These are phyloP conservation scores for Anthrax anthrax DNA, from an alignment of 2,888 invertebrate species.

Conservation along the genomic window DNA sequence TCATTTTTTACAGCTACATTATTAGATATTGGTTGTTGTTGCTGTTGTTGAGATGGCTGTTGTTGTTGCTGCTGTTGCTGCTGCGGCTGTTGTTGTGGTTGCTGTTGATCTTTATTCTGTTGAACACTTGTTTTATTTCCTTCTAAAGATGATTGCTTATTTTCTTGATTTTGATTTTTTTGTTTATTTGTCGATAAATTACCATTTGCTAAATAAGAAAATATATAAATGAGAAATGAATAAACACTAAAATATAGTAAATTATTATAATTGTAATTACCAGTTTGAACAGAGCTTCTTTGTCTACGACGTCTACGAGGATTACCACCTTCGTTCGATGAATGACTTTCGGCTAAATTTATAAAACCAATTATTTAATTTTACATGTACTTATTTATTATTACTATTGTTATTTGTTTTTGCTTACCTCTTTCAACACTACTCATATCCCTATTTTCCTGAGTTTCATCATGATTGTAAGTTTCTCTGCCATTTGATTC, in stretches of 20 bases:
- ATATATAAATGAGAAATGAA: background rate
- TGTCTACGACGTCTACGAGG: slow-evolving; percentile 32
- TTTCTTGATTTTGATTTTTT: slow-evolving; percentile 26
- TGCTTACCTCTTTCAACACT: slow-evolving; percentile 31
- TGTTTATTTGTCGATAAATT: slow-evolving; percentile 29
- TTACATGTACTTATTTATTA: background rate
- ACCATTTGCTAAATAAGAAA: slow-evolving; percentile 24
- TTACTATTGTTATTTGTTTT: background rate
- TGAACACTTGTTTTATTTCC: background rate
- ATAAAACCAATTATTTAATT: background rate
- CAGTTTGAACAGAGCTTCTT: slow-evolving; percentile 29
- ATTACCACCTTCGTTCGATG: slow-evolving; percentile 31
- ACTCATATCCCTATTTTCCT: slow-evolving; percentile 30
- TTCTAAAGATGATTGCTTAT: slow-evolving; percentile 8
- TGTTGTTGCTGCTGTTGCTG: background rate
- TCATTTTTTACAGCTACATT: slow-evolving; percentile 16
- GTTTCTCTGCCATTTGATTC: slow-evolving; percentile 30
- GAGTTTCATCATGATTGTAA: slow-evolving; percentile 25
- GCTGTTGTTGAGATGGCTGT: background rate
- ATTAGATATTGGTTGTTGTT: slow-evolving; percentile 14
- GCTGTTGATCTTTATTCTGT: background rate
- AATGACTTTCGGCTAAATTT: slow-evolving; percentile 31
- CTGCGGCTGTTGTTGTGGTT: background rate
- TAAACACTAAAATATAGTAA: background rate
- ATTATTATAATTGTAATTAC: slow-evolving; percentile 10